Conservation (phyloP, 1,140 invertebrate genomes). For the Magallana gigas region DNA sequence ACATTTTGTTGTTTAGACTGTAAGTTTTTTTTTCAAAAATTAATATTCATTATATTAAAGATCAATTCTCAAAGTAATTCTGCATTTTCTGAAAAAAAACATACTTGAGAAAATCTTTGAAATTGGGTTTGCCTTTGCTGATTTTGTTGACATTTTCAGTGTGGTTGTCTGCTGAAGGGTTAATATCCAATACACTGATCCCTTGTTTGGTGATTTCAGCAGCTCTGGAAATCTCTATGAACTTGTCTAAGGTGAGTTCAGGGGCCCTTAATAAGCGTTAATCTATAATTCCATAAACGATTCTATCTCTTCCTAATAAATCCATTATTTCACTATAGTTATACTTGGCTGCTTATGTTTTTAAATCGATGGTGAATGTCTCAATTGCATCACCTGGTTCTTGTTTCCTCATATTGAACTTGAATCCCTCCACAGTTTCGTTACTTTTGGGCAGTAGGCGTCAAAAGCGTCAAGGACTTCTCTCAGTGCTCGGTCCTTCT, state of each 20-base stretch:
- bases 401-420: conserved; percentile 22
- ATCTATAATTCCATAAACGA: background rate
- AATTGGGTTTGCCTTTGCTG: too few species aligned
- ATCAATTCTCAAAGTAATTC: too few species aligned
- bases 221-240: background rate
- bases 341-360: background rate
- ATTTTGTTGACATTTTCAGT: background rate
- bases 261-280: background rate
- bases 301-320: background rate
- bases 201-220: background rate
- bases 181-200: background rate
- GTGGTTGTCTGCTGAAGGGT: background rate
- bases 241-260: background rate
- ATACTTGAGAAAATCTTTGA: too few species aligned
- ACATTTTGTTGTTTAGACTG: too few species aligned
- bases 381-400: background rate
- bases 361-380: background rate
- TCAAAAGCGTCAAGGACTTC: conserved; percentile 18
- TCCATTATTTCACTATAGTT: background rate
- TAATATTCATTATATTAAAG: too few species aligned
- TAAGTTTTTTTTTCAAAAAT: too few species aligned
- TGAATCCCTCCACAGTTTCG: conserved; percentile 43
- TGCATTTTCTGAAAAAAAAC: too few species aligned
- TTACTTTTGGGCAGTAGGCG: conserved; percentile 23
- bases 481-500: background rate